Base-by-base conservation (phyloP, 1,140 invertebrate genomes). In the Papilio helenus region DNA sequence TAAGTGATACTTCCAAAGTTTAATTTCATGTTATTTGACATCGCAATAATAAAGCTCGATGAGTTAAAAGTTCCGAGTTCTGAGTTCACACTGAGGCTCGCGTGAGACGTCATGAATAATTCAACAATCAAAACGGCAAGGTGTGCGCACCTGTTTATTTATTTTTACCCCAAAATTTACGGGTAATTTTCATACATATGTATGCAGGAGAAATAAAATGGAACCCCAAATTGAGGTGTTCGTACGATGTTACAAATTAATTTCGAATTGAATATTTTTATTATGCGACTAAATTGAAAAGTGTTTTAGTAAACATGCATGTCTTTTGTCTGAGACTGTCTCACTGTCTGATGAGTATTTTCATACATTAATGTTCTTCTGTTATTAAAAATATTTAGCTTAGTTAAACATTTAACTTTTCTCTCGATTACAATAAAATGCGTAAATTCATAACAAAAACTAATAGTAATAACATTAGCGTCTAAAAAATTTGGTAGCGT, bases 121-220 rank as follows among this genome's bases (percentile, higher is more conserved):
- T 93, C 93, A 94, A 91, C 88, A 88, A 93, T 89, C 86, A 92
- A 93, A 93, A 93, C 90, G 88, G 89, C 89, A 91, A 93, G 92
- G 93, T 91, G 89, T 88, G 88, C 90, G 89, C 85, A 84, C 82
- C 82, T 91, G 90, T 92, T 91, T 93, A 94, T 94, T 93, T 93
- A 93, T 92, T 90, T 91, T 91, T 83, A 58, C 85, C 83, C 85
- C 81, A 84, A 89, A 92, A 90, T 92, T 93, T 88, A 87, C 86
- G 82, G 83, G 87, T 90, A 89, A 92, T 90, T 89, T 89, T 84
- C 85, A 86, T 86, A 91, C 82, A 87, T 87, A 88, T 87, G 84
- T 85, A 83, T 85, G 81, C 79, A n/a, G 73, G 16, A 51, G 34
- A 80, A 76, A 79, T 82, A 81, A 84, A 81, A 81, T 85, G 81